A percentile compares a stretch with the other conserved stretches of the same genome.
phyloP scores from a whole-genome alignment of 2,797 vertebrate genomes.

The Cichlasoma orientale region DNA sequence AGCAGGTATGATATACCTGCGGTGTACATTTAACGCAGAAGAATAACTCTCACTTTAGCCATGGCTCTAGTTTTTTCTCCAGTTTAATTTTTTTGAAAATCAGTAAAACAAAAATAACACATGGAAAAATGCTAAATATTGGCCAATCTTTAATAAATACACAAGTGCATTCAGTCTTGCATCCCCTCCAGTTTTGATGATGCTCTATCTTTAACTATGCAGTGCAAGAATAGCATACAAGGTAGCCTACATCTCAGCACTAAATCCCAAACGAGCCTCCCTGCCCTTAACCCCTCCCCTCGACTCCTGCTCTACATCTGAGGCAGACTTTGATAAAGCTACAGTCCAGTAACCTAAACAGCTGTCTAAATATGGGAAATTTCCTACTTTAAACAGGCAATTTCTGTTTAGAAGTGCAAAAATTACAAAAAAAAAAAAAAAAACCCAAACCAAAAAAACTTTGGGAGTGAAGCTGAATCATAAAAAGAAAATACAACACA shows the following conservation, averaged over 20 bases:
- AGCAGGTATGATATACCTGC: background rate
- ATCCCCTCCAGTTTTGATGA: background rate
- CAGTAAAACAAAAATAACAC: background rate
- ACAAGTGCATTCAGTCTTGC: background rate
- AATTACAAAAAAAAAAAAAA: background rate
- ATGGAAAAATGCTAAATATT: background rate
- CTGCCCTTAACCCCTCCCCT: slow-evolving; percentile 40
- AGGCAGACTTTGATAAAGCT: slow-evolving; percentile 37
- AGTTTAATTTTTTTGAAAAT: background rate
- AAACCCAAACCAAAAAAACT: too few relatives aligned
- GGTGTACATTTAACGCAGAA: background rate
- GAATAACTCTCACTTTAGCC: too few relatives aligned
- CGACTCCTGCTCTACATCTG: slow-evolving; percentile 55
- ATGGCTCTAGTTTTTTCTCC: too few relatives aligned
- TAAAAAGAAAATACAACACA: background rate
- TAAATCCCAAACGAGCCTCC: slow-evolving; percentile 31
- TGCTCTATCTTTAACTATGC: slow-evolving; percentile 40
- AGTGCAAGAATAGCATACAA: slow-evolving; percentile 23
- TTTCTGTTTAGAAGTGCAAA: background rate
- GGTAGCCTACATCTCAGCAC: slow-evolving; percentile 41
- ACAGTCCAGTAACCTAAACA: slow-evolving; percentile 26
- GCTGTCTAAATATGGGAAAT: slow-evolving; percentile 31
- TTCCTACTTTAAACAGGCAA: slow-evolving; percentile 2
- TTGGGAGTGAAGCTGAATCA: background rate
- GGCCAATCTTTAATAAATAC: background rate